Base-by-base conservation (phyloP, 2,113 vertebrate genomes). In the Paratilapia polleni region DNA sequence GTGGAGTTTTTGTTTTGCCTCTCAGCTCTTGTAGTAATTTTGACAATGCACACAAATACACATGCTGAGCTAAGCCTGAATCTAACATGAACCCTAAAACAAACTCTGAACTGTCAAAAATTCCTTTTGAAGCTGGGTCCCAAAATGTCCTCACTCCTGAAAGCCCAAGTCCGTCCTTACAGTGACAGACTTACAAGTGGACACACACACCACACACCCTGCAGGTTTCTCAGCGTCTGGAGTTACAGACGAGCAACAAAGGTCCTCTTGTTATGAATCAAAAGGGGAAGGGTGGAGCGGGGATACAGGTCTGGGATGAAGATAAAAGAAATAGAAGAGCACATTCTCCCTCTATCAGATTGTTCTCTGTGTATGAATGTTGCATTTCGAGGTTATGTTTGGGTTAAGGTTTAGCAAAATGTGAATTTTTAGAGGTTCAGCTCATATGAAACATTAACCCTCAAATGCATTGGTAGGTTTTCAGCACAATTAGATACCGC, bases 231-330 rank as follows among this genome's bases (percentile, higher is more conserved):
- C 93, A 93, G 87, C 73, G 43, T 90, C 90, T 95, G 89, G 56
- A 88, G 89, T 94, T 94, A 87, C 94, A 91, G 60, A 54, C 4
- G 34, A 81, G 43, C 58, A 88, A 94, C 92, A 93, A 94, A 88
- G 89, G 78, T 74, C 59, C 82, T 84, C 78, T 93, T 92, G 91
- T 94, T 85, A 66, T 76, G 62, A 73, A 26, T 59, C 54, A 60
- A 64, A n/a, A 20, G 47, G 49, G 47, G 52, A 19, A 19, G 49
- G 31, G 58, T 28, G 20, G 41, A 24, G 77, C 22, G 26, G 68
- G 47, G 26, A 73, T 52, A 49, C 31, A 56, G 31, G 76, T 57
- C 20, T 80, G 79, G 80, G 79, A 78, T 26, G 34, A 84, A 73
- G 86, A 91, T 90, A 66, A 89, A 91, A 90, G 82, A 85, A 78